Conservation (phyloP, 2,797 vertebrate species). For the Pantherophis vulpinus region DNA sequence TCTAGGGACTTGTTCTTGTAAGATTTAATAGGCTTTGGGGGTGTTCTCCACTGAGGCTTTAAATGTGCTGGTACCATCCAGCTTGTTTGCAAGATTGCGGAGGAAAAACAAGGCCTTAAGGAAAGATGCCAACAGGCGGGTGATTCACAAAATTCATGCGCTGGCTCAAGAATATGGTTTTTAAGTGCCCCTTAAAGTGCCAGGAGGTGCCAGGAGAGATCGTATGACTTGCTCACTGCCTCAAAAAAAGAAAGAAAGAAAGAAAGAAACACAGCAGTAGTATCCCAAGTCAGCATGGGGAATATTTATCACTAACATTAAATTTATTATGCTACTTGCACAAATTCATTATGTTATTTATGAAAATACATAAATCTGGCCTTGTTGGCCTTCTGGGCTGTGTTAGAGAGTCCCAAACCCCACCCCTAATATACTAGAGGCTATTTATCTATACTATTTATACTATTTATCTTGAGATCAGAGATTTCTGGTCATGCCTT, state of each 20-base stretch:
- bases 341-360: background rate
- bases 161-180: constrained; percentile 41
- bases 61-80: constrained; percentile 52
- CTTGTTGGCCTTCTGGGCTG: background rate
- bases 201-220: background rate
- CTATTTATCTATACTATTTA: too few species aligned
- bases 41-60: constrained; percentile 57
- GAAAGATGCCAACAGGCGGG: constrained; percentile 43
- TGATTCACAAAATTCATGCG: constrained; percentile 43
- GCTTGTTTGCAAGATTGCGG: constrained; percentile 27
- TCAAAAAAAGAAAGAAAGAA: background rate
- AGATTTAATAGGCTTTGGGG: constrained; percentile 64
- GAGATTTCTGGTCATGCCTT: too few species aligned
- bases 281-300: background rate
- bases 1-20: constrained; percentile 62
- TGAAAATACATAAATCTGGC: background rate
- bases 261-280: background rate
- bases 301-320: background rate
- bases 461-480: too few species aligned
- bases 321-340: background rate
- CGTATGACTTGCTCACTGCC: constrained; percentile 24
- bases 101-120: constrained; percentile 55
- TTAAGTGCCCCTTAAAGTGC: background rate
- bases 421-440: background rate
- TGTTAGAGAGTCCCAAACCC: background rate